Evolutionary conservation across 1,140 invertebrate species (phyloP).

Genomic region (Aricia agestis): DNA sequence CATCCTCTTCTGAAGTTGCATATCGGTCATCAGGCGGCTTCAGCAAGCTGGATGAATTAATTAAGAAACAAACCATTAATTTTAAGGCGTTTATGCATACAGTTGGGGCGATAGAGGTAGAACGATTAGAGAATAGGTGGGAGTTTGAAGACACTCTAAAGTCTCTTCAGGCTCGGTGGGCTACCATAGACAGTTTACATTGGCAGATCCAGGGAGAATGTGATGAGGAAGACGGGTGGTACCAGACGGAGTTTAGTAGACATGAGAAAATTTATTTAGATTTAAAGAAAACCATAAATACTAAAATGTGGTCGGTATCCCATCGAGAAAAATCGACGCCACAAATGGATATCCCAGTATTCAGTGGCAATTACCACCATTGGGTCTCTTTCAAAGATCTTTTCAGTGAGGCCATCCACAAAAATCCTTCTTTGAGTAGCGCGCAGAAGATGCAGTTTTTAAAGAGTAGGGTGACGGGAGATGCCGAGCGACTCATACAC

Average conservation of each 20-base stretch:
- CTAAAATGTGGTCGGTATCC: constrained; percentile 29
- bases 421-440: constrained; percentile 19
- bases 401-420: constrained; percentile 29
- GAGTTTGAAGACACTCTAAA: constrained; percentile 33
- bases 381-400: constrained; percentile 33
- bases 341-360: constrained; percentile 28
- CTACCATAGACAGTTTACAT: constrained; percentile 28
- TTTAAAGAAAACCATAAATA: constrained; percentile 31
- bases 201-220: constrained; percentile 29
- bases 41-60: constrained; percentile 31
- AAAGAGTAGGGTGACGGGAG: too few species aligned
- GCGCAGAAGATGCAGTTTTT: too few species aligned
- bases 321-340: constrained; percentile 30
- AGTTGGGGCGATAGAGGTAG: constrained; percentile 23
- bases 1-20: not conserved
- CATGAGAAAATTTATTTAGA: constrained; percentile 26
- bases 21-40: constrained; percentile 9
- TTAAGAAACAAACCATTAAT: constrained; percentile 29
- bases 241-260: constrained; percentile 20
- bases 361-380: constrained; percentile 27
- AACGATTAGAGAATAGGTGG: constrained; percentile 27
- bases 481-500: too few species aligned
- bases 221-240: constrained; percentile 19
- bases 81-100: constrained; percentile 32
- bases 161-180: constrained; percentile 29